Evolutionary conservation across 23 tunicate species (phyloP).

Genomic region (Oikopleura vanhoeffeni): DNA sequence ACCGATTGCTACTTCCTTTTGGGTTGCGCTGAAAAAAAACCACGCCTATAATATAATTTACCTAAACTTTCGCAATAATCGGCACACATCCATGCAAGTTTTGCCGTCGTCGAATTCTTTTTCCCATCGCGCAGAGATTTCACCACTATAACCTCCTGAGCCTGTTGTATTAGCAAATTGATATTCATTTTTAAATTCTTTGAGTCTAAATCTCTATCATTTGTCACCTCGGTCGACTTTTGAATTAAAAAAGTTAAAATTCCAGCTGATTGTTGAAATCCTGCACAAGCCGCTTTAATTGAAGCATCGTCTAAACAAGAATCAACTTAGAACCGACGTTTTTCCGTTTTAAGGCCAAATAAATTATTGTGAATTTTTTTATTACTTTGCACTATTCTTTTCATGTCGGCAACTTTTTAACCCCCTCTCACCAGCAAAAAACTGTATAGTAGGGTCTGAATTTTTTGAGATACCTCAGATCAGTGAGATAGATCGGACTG

Average conservation of each 20-base stretch:
- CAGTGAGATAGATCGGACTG: no score
- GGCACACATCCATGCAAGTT: background rate
- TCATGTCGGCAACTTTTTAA: no score
- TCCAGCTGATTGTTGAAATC: background rate
- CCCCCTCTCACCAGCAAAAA: no score
- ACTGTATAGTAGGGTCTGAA: no score
- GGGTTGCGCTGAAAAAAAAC: no score
- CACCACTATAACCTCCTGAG: background rate
- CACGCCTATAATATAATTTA: no score
- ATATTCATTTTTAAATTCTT: background rate
- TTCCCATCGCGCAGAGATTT: background rate
- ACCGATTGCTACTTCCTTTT: no score
- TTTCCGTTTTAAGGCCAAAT: no score
- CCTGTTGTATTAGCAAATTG: background rate
- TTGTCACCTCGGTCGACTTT: background rate
- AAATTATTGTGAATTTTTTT: no score
- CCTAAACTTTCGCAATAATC: background rate
- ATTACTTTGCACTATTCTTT: no score
- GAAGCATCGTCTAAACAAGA: background rate
- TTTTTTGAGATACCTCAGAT: no score
- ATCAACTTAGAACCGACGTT: background rate
- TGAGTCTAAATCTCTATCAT: background rate
- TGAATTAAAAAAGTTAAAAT: background rate
- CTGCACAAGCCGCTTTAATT: background rate
- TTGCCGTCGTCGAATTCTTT: background rate